A percentile compares a stretch with the other conserved stretches of the same genome.
Evolutionary conservation across 2,888 invertebrate genomes (phyloP).

Genomic region (Glyphotaelius pellucidus): DNA sequence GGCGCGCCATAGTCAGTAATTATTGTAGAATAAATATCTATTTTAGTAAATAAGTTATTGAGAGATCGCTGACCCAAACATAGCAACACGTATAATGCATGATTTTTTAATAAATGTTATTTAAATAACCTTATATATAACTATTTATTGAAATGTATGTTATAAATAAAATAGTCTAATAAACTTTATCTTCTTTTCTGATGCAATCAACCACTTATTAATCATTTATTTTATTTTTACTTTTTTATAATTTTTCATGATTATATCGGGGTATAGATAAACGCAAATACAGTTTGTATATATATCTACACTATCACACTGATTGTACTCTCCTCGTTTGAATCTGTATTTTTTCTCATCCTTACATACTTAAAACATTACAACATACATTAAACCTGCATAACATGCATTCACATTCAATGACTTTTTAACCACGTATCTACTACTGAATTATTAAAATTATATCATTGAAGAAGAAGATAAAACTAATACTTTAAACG

Average conservation of each 20-base stretch:
- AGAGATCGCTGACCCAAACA: conserved; percentile 66
- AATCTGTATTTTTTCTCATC: no score
- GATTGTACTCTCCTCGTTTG: no score
- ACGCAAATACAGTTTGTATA: not conserved
- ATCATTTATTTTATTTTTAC: conserved; percentile 38
- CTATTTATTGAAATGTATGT: conserved; percentile 64
- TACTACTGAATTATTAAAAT: not conserved
- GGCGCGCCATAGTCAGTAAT: not conserved
- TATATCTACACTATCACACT: no score
- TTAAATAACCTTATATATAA: conserved; percentile 56
- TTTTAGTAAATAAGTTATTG: conserved; percentile 53
- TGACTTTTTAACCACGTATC: no score
- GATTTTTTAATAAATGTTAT: conserved; percentile 60
- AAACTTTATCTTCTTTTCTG: conserved; percentile 66
- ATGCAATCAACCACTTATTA: conserved; percentile 59
- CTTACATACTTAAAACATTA: no score
- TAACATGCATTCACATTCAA: no score
- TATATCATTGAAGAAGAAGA: no score
- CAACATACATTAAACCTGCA: no score
- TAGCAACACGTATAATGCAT: conserved; percentile 64
- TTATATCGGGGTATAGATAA: not conserved
- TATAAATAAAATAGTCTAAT: conserved; percentile 66
- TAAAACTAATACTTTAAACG: no score
- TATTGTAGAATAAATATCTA: conserved; percentile 36
- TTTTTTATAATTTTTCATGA: not conserved